Evolutionary conservation across 2,888 invertebrate species (phyloP), one percentile per base, ranked within the genome.

Genomic region (Dicranocentrus wangi): DNA sequence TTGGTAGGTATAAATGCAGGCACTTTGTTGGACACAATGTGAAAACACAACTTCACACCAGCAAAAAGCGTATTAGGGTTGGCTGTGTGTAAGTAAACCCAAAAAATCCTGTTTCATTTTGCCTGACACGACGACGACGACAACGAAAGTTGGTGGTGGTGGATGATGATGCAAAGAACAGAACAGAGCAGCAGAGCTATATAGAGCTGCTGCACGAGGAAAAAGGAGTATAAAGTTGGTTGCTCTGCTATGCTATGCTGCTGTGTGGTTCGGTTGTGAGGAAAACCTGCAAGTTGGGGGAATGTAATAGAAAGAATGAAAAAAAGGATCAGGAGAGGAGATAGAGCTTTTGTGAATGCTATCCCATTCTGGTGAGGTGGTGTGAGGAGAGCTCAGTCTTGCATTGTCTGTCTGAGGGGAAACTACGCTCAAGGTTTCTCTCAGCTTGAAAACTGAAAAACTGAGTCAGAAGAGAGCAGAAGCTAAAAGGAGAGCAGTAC

Each of bases 31-130:
- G 55, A 21, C 10, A 55, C 8, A 39, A 39, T 8, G 47, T 13
- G 47, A 73, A 73, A 73, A 73, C 73, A 65, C 65, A 65, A 65
- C 53, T 73, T 73, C 72, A 72, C 72, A 72, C 72, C 39, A 19
- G n/a, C 70, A 27, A 23, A 23, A 43, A 71, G 43, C 13, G 58
- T 27, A 47, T 25, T 51, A 68, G 25, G 39, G 39, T 39, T 39
- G 39, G 7, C 8, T 8, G 39, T 39, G 7, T 7, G 39, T 39
- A 39, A 8, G 39, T 13, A 7, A 8, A 13, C 39, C 7, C 39
- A 39, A 7, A 39, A 39, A 39, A 13, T 39, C 39, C 39, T 39
- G 8, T 39, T 13, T 8, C 39, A 39, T 39, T 39, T 13, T 39
- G 39, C 39, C 13, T 39, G 39, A n/a, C n/a, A n/a, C n/a, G n/a